Evolutionary conservation across 2,113 vertebrate genomes (phyloP).

Genomic region (Datnioides undecimradiatus): DNA sequence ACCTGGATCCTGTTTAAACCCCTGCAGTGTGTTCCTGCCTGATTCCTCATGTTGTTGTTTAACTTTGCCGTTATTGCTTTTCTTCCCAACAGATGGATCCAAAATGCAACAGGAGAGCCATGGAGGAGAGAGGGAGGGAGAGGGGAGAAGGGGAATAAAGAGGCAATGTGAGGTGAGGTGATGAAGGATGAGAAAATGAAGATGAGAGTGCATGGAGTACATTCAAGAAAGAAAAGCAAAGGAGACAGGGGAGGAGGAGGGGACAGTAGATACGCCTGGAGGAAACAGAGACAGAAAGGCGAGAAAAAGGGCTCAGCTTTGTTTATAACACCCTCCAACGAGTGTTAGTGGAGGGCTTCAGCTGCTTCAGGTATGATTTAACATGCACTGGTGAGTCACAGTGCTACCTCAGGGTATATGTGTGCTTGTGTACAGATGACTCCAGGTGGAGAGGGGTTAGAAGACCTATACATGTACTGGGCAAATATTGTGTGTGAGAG

Average conservation of each 20-base stretch:
- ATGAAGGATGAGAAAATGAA: conserved; percentile 2
- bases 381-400: conserved; percentile 51
- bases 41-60: conserved; percentile 42
- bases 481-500: conserved; percentile 5
- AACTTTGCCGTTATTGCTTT: conserved; percentile 52
- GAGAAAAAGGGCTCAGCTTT: conserved; percentile 74
- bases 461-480: conserved; percentile 2
- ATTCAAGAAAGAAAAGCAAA: conserved; percentile 14
- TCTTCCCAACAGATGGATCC: conserved; percentile 69
- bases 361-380: conserved; percentile 60
- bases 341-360: conserved; percentile 49
- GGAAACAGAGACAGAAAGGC: conserved; percentile 50
- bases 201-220: not conserved
- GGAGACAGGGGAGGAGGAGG: conserved; percentile 18
- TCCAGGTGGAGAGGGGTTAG: not conserved
- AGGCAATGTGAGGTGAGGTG: not conserved
- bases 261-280: conserved; percentile 39
- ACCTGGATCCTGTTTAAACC: conserved; percentile 71
- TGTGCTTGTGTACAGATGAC: conserved; percentile 31
- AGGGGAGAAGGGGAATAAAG: not conserved
- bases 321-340: conserved; percentile 73
- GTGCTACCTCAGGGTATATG: conserved; percentile 19
- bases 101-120: conserved; percentile 53
- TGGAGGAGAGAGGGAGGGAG: not conserved
- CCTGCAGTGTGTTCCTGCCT: conserved; percentile 54